phyloP scores from a whole-genome alignment of 2,113 vertebrate species.

The Stegastes partitus region DNA sequence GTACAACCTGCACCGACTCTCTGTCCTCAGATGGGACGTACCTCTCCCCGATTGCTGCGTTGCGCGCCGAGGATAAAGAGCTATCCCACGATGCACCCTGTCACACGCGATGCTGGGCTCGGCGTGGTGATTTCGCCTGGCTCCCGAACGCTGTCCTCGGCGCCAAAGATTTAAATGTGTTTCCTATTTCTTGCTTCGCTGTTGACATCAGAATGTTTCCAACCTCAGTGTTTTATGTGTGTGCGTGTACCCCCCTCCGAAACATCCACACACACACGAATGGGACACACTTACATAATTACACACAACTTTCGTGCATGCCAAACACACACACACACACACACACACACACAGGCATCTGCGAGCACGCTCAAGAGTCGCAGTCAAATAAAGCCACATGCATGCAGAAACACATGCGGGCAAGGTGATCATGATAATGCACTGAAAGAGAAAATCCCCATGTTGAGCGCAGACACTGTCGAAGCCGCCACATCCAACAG shows the following conservation, averaged over 20 bases:
- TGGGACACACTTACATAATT: constrained; percentile 58
- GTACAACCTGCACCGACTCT: constrained; percentile 84
- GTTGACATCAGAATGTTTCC: constrained; percentile 91
- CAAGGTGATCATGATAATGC: constrained; percentile 42
- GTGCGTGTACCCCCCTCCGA: constrained; percentile 25
- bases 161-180: constrained; percentile 86
- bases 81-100: constrained; percentile 81
- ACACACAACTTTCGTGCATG: constrained; percentile 35
- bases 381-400: constrained; percentile 67
- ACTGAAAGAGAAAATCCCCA: constrained; percentile 45
- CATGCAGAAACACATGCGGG: constrained; percentile 54
- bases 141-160: constrained; percentile 81
- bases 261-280: constrained; percentile 43
- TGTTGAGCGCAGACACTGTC: constrained; percentile 38
- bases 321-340: constrained; percentile 37
- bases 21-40: constrained; percentile 73
- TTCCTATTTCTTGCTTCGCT: constrained; percentile 87
- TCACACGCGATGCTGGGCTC: constrained; percentile 80
- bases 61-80: constrained; percentile 71
- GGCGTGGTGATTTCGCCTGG: constrained; percentile 80
- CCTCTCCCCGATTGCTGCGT: constrained; percentile 71
- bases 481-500: constrained; percentile 34
- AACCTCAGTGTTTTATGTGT: constrained; percentile 77
- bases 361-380: constrained; percentile 48
- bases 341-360: constrained; percentile 52